Evolutionary conservation across 1,140 invertebrate species (phyloP).

Genomic region (Ephestia elutella): DNA sequence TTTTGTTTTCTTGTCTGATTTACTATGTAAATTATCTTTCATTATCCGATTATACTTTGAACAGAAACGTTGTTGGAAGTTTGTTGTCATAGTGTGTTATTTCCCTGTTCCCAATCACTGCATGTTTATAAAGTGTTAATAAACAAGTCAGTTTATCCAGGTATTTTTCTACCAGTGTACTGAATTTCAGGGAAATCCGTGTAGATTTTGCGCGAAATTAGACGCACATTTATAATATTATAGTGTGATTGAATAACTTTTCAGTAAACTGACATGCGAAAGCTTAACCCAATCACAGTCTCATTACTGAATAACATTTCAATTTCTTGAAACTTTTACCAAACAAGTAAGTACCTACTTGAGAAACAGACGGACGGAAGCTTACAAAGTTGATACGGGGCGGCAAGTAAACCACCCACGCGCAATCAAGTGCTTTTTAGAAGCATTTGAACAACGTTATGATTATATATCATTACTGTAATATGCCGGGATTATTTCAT

Average conservation of each 20-base stretch:
- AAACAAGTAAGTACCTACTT: neutral
- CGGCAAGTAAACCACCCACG: conserved; percentile 10
- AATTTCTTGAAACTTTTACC: neutral
- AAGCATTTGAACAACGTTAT: conserved; percentile 9
- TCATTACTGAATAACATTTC: no score
- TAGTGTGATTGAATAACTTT: no score
- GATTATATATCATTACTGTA: neutral
- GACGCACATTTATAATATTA: no score
- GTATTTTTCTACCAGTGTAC: no score
- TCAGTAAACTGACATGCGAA: no score
- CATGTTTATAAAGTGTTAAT: neutral
- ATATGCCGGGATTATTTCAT: no score
- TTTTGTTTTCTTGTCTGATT: conserved; percentile 7
- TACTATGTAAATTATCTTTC: conserved; percentile 10
- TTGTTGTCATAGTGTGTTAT: neutral
- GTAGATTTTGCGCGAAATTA: no score
- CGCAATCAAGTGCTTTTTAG: conserved; percentile 12
- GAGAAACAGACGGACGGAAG: neutral
- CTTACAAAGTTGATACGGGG: neutral
- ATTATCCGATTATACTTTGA: neutral
- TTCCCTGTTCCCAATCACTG: neutral
- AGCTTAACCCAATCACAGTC: no score
- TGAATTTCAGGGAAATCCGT: no score
- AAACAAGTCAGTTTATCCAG: no score
- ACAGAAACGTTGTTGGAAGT: neutral